Base-by-base conservation (phyloP, 2,113 vertebrate species). In the Tragelaphus buxtoni region DNA sequence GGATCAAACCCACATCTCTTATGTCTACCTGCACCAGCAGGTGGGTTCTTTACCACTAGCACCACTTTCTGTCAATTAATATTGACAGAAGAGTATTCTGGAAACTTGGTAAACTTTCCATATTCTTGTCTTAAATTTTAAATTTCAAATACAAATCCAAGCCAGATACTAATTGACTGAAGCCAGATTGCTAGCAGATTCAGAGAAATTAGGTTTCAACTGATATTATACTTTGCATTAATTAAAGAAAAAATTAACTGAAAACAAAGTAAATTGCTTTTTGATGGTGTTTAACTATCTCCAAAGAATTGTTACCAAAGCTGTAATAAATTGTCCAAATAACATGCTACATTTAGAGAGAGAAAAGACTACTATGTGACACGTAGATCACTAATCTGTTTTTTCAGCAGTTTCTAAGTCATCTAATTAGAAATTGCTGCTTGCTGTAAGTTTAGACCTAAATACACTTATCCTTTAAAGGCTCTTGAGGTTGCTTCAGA, bases 381-480 rank as follows among this genome's bases (percentile, higher is more conserved):
- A 95, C 49, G 10, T 84, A 55, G 56, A 87, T 94, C 45, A 30
- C 82, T 88, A 49, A 80, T 92, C 69, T 94, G 39, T 42, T 89
- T 96, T 89, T 94, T 28, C 65, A 90, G 83, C 58, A 90, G 30
- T 92, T 97, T 97, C 84, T 88, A 88, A 85, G 22, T 74, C 56
- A 74, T 91, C 77, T 95, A 30, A 11, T 94, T 96, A 95, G 82
- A 96, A 94, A 79, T 74, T 92, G 35, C 49, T 94, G 22, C 82
- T 92, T 93, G 24, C 69, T 96, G 32, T 94, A 94, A 84, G 42
- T 88, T 69, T 94, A 94, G 79, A 84, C 42, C 47, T 69, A 94
- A 87, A 80, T 89, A 89, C 22, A 91, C 45, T 82, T 94, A 83
- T 32, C 32, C 65, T 97, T 96, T 94, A 91, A 95, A 96, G 93